These are phyloP conservation scores for Apodemia mormo DNA, from an alignment of 2,888 invertebrate species.

Conservation along the genomic window DNA sequence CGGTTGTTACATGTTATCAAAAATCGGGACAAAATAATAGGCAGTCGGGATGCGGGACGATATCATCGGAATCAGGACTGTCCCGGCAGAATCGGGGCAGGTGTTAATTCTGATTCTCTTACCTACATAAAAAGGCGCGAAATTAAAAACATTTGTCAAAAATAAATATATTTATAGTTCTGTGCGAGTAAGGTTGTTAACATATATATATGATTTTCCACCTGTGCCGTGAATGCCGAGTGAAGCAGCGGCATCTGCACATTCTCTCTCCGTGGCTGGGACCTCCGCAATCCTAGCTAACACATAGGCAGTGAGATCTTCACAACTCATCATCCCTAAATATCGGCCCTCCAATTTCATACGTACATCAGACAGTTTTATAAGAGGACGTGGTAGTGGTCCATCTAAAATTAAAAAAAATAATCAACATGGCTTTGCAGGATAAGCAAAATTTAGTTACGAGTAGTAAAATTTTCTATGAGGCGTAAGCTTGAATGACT, in stretches of 20 bases:
- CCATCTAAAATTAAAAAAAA: slow-evolving; percentile 50
- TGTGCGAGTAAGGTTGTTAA: slow-evolving; percentile 40
- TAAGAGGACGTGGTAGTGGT: slow-evolving; percentile 52
- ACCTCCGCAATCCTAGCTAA: slow-evolving; percentile 51
- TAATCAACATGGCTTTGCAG: no score
- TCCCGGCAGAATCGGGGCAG: no score
- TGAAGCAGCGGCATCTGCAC: slow-evolving; percentile 45
- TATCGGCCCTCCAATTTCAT: slow-evolving; percentile 56
- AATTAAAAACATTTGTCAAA: no score
- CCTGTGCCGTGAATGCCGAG: slow-evolving; percentile 49
- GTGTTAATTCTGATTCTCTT: no score
- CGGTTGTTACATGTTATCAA: no score
- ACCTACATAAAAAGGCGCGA: no score
- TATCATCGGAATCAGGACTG: no score
- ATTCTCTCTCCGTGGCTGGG: slow-evolving; percentile 54
- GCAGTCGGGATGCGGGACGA: no score
- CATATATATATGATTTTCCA: slow-evolving; percentile 55
- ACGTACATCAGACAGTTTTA: slow-evolving; percentile 59
- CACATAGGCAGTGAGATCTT: slow-evolving; percentile 59
- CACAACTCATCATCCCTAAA: slow-evolving; percentile 67
- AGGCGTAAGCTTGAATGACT: no score
- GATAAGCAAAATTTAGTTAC: no score
- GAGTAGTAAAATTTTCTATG: no score
- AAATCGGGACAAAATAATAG: no score
- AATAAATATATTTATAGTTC: slow-evolving; percentile 40